Evolutionary conservation across 2,797 vertebrate genomes (phyloP).

Genomic region (Paedocypris micromegethes): DNA sequence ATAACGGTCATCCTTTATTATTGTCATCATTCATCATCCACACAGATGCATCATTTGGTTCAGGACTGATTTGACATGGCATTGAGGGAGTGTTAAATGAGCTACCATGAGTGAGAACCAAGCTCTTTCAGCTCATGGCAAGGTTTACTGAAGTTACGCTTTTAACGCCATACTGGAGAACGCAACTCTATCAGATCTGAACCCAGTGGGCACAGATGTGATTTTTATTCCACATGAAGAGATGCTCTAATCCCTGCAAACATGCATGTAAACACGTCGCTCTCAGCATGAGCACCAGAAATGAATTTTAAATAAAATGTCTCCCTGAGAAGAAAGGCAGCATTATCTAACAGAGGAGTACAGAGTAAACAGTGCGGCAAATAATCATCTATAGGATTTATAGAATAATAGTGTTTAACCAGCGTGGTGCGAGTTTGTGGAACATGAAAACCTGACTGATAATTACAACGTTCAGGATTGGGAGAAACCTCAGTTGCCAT

Average conservation of each 20-base stretch:
- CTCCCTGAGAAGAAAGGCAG: slow-evolving; percentile 7
- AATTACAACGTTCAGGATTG: slow-evolving; percentile 92
- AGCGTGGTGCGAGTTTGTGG: too few species aligned
- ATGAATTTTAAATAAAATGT: slow-evolving; percentile 32
- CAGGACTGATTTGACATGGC: slow-evolving; percentile 31
- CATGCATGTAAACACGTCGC: not conserved
- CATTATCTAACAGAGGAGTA: slow-evolving; percentile 22
- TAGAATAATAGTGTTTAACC: slow-evolving; percentile 76
- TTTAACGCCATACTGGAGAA: not conserved
- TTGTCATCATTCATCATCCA: slow-evolving; percentile 2
- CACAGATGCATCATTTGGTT: slow-evolving; percentile 15
- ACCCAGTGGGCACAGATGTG: slow-evolving; percentile 33
- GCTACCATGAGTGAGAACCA: slow-evolving; percentile 4
- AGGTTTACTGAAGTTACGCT: slow-evolving; percentile 42
- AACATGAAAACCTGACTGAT: slow-evolving; percentile 48
- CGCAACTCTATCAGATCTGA: slow-evolving; percentile 28
- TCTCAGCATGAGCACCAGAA: slow-evolving; percentile 18
- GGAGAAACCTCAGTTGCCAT: slow-evolving; percentile 80
- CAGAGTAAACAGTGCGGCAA: slow-evolving; percentile 34
- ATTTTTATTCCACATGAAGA: slow-evolving; percentile 38
- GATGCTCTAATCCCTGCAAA: slow-evolving; percentile 18
- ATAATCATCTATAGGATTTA: slow-evolving; percentile 73
- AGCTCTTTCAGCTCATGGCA: slow-evolving; percentile 44
- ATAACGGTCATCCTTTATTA: not conserved
- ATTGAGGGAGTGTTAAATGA: slow-evolving; percentile 42